A percentile compares a stretch with the other conserved stretches of the same genome.
Evolutionary conservation across 2,888 invertebrate species (phyloP).

Genomic region (Drepana falcataria): DNA sequence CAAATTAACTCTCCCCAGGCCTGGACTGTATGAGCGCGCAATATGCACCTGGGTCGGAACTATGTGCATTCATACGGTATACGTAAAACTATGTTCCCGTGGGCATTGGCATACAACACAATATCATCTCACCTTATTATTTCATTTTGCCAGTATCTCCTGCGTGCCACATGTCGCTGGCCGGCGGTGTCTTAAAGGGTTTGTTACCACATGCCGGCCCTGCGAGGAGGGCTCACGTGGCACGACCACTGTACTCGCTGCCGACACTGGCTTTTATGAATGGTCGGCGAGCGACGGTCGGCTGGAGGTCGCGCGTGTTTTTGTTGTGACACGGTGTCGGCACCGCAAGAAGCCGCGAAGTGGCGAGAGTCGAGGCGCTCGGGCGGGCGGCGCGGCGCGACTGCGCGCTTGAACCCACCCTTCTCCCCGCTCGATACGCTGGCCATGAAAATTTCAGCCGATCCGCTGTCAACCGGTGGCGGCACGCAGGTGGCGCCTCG

Average conservation of each 20-base stretch:
- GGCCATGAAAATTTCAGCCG: conserved; percentile 76
- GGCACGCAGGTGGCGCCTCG: conserved; percentile 56
- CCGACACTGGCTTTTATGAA: conserved; percentile 31
- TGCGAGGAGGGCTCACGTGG: conserved; percentile 34
- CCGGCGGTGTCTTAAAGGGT: conserved; percentile 43
- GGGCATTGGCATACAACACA: conserved; percentile 1
- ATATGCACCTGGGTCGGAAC: too few species aligned
- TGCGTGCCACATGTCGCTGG: conserved; percentile 52
- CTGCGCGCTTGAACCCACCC: conserved; percentile 55
- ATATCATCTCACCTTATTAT: conserved; percentile 64
- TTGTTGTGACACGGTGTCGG: conserved; percentile 35
- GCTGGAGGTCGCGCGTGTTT: conserved; percentile 40
- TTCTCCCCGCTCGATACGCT: conserved; percentile 68
- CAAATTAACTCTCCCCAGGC: neutral
- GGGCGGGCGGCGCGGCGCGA: conserved; percentile 53
- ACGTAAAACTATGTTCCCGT: too few species aligned
- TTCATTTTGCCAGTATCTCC: conserved; percentile 61
- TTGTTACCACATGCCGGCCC: conserved; percentile 48
- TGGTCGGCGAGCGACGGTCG: conserved; percentile 25
- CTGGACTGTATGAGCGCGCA: too few species aligned
- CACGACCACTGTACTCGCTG: conserved; percentile 46
- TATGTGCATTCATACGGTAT: too few species aligned
- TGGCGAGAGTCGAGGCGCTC: conserved; percentile 36
- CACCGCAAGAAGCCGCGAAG: conserved; percentile 29
- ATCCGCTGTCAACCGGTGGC: conserved; percentile 71